A percentile compares a stretch with the other conserved stretches of the same genome.
Evolutionary conservation across 2,113 vertebrate genomes (phyloP).

Genomic region (Lagopus leucura): DNA sequence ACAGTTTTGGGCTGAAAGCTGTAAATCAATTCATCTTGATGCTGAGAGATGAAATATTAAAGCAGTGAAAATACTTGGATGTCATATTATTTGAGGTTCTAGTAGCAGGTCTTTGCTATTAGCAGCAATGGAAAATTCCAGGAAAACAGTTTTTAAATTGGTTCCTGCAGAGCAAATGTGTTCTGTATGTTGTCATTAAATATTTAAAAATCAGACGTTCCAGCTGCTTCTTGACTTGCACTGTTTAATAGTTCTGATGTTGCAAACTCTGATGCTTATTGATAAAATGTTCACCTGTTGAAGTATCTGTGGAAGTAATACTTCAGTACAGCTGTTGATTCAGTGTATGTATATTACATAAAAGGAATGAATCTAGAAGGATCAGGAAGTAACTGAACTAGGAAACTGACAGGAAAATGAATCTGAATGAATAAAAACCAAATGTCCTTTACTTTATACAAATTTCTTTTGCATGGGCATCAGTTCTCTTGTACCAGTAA

Average conservation of each 20-base stretch:
- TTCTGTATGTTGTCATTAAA: conserved; percentile 63
- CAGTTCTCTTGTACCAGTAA: neutral
- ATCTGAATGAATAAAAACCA: neutral
- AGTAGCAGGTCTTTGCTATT: conserved; percentile 6
- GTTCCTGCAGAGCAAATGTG: conserved; percentile 29
- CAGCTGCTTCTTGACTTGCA: conserved; percentile 51
- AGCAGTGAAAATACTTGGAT: neutral
- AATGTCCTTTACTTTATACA: neutral
- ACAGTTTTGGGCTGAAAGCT: neutral
- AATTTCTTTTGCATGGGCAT: neutral
- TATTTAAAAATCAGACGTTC: conserved; percentile 70
- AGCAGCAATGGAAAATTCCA: conserved; percentile 54
- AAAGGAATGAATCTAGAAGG: neutral
- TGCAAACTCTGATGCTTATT: conserved; percentile 44
- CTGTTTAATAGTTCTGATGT: conserved; percentile 58
- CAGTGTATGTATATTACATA: neutral
- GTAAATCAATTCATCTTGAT: neutral
- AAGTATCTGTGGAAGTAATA: conserved; percentile 49
- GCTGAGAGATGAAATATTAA: neutral
- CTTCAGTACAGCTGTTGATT: neutral
- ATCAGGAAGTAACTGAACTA: neutral
- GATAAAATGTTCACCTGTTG: conserved; percentile 65
- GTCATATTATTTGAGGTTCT: neutral
- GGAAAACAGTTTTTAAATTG: conserved; percentile 58
- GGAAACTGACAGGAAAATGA: neutral